These are phyloP conservation scores for Poeciliopsis prolifica DNA, from an alignment of 2,113 vertebrate species.

Conservation along the genomic window DNA sequence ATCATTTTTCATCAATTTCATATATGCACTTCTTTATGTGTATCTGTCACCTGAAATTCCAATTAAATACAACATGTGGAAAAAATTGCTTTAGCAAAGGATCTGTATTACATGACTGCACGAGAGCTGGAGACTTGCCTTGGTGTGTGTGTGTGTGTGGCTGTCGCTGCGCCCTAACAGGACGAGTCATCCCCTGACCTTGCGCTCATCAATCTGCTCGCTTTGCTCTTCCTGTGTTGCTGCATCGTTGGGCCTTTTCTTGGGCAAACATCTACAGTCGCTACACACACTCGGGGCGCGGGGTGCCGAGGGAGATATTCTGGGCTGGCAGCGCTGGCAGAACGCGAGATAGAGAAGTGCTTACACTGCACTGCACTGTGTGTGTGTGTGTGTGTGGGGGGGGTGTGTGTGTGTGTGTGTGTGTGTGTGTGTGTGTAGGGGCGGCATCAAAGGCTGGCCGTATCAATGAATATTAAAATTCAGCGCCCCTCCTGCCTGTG, in stretches of 20 bases:
- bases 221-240: constrained; percentile 37
- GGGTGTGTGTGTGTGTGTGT: constrained; percentile 33
- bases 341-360: constrained; percentile 78
- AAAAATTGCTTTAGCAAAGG: background rate
- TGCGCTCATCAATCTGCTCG: constrained; percentile 18
- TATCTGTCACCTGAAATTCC: background rate
- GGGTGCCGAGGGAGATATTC: constrained; percentile 74
- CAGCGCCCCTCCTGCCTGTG: constrained; percentile 75
- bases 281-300: constrained; percentile 51
- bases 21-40: background rate
- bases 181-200: background rate
- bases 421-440: no score
- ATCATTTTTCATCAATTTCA: background rate
- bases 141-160: constrained; percentile 1
- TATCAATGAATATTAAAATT: constrained; percentile 81
- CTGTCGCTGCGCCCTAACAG: constrained; percentile 18
- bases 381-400: background rate
- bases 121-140: constrained; percentile 6
- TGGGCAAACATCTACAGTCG: constrained; percentile 63
- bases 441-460: constrained; percentile 78
- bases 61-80: background rate
- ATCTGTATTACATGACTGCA: constrained; percentile 1
- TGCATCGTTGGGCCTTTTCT: constrained; percentile 60
- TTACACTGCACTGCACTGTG: constrained; percentile 73
- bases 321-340: constrained; percentile 74